Evolutionary conservation across 2,888 invertebrate genomes (phyloP), one percentile per base, ranked within the genome.

Genomic region (Meandrusa payeni): DNA sequence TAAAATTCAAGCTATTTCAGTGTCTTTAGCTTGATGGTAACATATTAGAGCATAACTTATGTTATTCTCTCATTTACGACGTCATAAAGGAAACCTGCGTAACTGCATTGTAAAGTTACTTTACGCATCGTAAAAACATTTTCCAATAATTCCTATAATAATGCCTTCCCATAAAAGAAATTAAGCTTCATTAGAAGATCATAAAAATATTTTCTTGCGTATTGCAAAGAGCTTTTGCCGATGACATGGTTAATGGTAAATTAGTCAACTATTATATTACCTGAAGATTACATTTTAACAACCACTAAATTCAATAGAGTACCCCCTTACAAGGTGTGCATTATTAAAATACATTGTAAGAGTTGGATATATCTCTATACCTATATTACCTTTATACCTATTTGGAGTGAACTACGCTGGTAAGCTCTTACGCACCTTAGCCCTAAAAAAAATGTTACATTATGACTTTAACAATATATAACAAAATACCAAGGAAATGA

Each of bases 131-230:
- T 23, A 17, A 40, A 40, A 33, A 34, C 26, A 13, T 17, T 31
- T 31, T 11, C 39, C 12, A 5, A 11, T 37, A 29, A 39, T 31
- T 11, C 39, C 12, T n/a, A 11, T 37, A 29, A 39, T 39, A 39
- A 39, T 13, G 23, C 12, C 24, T 22, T 17, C 11, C n/a, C 32
- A 32, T 33, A 29, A 29, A 27, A 40, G 31, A 40, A 29, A 27
- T 20, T 41, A 13, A 20, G 7, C 27, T 28, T 20, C 33, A 32
- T 41, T 41, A 34, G 33, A 15, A 15, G 36, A 36, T 12, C 29
- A 24, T 42, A 42, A 36, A 41, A 29, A 29, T 41, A 13, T 22
- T 42, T 42, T 29, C 23, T 11, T 11, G 28, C 15, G 36, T 33
- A 42, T 24, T 41, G 13, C 27, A 22, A 27, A 12, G 33, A 13